Evolutionary conservation across 2,888 invertebrate species (phyloP).

Genomic region (Volucella inflata): DNA sequence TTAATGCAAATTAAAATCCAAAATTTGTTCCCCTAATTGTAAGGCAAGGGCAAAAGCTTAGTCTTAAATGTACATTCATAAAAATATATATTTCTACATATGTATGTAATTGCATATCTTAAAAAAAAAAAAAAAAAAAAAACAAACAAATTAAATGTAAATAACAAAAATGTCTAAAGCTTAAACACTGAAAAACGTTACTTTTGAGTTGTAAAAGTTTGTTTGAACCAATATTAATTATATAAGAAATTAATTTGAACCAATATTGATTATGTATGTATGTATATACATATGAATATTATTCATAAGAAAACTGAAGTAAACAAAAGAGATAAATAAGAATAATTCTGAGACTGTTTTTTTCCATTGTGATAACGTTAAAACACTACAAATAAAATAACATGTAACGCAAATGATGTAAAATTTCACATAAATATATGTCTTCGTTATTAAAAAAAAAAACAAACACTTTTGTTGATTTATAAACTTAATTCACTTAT

Average conservation of each 20-base stretch:
- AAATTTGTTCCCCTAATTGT: slow-evolving; percentile 10
- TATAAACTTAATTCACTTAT: too few species aligned
- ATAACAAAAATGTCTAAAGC: neutral
- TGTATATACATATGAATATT: slow-evolving; percentile 6
- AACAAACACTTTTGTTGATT: neutral
- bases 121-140: neutral
- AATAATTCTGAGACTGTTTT: slow-evolving; percentile 78
- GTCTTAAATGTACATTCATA: slow-evolving; percentile 2
- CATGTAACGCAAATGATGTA: slow-evolving; percentile 48
- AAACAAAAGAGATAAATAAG: slow-evolving; percentile 59
- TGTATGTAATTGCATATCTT: slow-evolving; percentile 14
- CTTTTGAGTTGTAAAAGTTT: slow-evolving; percentile 28
- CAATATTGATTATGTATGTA: slow-evolving; percentile 38
- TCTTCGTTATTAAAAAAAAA: slow-evolving; percentile 47
- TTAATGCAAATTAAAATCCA: slow-evolving; percentile 5
- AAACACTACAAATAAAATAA: slow-evolving; percentile 78
- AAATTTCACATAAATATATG: slow-evolving; percentile 64
- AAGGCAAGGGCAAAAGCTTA: slow-evolving; percentile 10
- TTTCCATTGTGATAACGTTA: slow-evolving; percentile 87
- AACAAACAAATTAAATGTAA: slow-evolving; percentile 1
- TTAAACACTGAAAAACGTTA: slow-evolving; percentile 9
- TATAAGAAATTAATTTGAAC: slow-evolving; percentile 35
- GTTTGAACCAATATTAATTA: slow-evolving; percentile 45
- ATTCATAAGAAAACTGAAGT: slow-evolving; percentile 47
- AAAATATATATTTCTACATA: neutral